These are phyloP conservation scores for Thereva nobilitata DNA, from an alignment of 2,888 invertebrate genomes.

Conservation along the genomic window DNA sequence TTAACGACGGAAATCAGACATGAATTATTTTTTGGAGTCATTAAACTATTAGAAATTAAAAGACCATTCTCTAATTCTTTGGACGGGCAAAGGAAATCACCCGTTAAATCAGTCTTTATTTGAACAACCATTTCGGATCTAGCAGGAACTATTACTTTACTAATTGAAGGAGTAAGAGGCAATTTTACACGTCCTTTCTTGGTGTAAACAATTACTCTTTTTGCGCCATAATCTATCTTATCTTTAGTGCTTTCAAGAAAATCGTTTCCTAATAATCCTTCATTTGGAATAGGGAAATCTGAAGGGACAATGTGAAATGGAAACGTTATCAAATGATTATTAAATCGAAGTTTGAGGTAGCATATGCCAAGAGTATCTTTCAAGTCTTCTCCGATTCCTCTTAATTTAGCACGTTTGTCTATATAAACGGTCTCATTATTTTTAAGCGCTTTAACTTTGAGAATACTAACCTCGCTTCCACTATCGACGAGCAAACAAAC, in stretches of 20 bases:
- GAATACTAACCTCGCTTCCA: no score
- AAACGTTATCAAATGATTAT: not conserved
- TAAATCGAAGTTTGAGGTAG: not conserved
- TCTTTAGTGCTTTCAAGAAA: not conserved
- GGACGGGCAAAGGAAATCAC: not conserved
- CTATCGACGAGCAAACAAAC: no score
- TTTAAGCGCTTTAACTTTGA: no score
- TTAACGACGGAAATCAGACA: not conserved
- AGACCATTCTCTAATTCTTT: not conserved
- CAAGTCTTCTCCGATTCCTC: not conserved
- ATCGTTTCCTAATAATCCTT: not conserved
- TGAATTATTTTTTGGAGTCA: not conserved
- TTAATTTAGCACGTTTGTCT: not conserved
- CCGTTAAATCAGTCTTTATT: not conserved
- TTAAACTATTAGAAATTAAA: not conserved
- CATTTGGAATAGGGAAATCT: conserved; percentile 2
- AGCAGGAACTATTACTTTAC: not conserved
- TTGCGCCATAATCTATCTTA: not conserved
- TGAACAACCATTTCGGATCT: not conserved
- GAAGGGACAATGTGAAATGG: not conserved
- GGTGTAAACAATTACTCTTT: not conserved
- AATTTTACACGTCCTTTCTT: not conserved
- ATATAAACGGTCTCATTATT: no score
- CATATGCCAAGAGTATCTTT: not conserved
- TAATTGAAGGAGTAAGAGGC: not conserved